These are phyloP conservation scores for Acronicta aceris DNA, from an alignment of 2,888 invertebrate species.

Conservation along the genomic window DNA sequence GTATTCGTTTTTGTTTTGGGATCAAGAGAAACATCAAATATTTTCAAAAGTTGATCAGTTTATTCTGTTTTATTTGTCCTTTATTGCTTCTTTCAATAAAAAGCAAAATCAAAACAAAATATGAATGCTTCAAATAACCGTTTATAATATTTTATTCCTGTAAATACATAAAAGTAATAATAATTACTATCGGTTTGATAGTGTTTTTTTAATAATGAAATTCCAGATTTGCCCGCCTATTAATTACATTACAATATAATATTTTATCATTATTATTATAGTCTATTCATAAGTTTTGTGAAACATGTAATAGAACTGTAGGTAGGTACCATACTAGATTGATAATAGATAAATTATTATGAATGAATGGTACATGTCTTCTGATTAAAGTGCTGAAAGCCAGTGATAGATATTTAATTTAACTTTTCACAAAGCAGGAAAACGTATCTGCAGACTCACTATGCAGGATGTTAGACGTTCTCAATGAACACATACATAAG, in stretches of 20 bases:
- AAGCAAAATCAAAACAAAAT: conserved; percentile 14
- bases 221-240: conserved; percentile 64
- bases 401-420: too few relatives aligned
- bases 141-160: conserved; percentile 31
- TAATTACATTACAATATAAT: conserved; percentile 44
- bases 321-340: background rate
- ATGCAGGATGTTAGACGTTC: conserved; percentile 2
- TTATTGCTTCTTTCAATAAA: conserved; percentile 13
- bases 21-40: conserved; percentile 3
- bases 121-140: conserved; percentile 13
- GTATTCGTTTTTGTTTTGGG: conserved; percentile 2
- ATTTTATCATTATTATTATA: conserved; percentile 22
- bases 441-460: background rate
- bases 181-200: conserved; percentile 24
- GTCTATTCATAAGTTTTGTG: conserved; percentile 42
- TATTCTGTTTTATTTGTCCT: conserved; percentile 21
- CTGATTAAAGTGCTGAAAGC: background rate
- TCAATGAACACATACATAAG: too few relatives aligned
- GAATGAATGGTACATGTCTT: conserved; percentile 3
- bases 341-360: conserved; percentile 4
- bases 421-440: background rate
- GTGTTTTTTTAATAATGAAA: conserved; percentile 40
- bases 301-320: conserved; percentile 13
- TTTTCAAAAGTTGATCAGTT: conserved; percentile 27
- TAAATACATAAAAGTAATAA: conserved; percentile 36